These are phyloP conservation scores for Sebastes steindachneri DNA, from an alignment of 2,797 vertebrate species.

Conservation along the genomic window DNA sequence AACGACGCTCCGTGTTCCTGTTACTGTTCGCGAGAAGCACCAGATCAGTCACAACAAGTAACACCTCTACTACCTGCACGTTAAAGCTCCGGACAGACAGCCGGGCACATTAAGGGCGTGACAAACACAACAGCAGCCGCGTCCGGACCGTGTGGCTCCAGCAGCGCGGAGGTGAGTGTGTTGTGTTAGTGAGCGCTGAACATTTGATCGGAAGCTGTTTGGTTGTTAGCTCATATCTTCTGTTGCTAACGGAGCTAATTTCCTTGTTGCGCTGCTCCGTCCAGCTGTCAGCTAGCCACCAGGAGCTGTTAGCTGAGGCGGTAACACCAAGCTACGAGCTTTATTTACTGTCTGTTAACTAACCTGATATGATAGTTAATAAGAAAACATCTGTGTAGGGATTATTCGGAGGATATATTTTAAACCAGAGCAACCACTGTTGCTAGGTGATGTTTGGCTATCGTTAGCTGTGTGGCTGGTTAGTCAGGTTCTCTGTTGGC, in stretches of 20 bases:
- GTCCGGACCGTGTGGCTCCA: conserved; percentile 11
- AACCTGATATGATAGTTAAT: neutral
- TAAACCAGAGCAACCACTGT: neutral
- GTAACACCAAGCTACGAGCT: neutral
- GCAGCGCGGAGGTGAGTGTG: conserved; percentile 60
- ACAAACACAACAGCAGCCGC: neutral
- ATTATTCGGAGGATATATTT: neutral
- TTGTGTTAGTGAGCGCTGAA: conserved; percentile 33
- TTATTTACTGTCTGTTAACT: neutral
- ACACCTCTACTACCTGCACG: neutral
- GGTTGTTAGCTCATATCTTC: conserved; percentile 55
- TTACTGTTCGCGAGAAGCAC: conserved; percentile 45
- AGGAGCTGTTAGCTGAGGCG: conserved; percentile 40
- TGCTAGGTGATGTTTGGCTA: conserved; percentile 56
- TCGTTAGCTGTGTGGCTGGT: conserved; percentile 48
- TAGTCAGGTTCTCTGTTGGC: conserved; percentile 12
- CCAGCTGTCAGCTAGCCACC: conserved; percentile 68
- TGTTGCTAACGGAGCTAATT: conserved; percentile 74
- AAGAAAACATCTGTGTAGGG: neutral
- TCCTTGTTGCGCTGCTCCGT: conserved; percentile 73
- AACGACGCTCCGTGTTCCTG: neutral
- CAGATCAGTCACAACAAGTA: conserved; percentile 42
- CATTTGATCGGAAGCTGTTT: conserved; percentile 6
- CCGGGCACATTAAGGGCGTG: neutral
- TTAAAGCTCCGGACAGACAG: neutral